phyloP scores from a whole-genome alignment of 2,888 invertebrate species.

The Hyposoter didymator region DNA sequence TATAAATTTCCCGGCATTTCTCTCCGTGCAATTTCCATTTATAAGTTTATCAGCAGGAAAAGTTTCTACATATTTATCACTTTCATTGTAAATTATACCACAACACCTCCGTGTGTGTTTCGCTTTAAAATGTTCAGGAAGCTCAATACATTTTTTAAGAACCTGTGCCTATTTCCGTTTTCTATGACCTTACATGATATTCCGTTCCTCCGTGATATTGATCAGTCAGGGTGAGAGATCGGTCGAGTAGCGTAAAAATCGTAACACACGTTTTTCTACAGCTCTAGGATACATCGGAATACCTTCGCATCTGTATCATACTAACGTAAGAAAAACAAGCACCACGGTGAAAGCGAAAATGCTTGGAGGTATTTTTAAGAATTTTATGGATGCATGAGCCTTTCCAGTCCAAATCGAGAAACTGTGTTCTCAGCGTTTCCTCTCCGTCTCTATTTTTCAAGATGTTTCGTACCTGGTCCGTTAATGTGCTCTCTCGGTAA shows the following conservation, averaged over 20 bases:
- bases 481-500: too few species aligned
- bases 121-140: slow-evolving; percentile 20
- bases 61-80: not conserved
- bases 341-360: slow-evolving; percentile 41
- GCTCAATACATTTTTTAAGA: slow-evolving; percentile 40
- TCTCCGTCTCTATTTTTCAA: too few species aligned
- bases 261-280: slow-evolving; percentile 39
- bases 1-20: too few species aligned
- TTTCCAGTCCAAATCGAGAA: slow-evolving; percentile 3
- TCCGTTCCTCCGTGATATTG: not conserved
- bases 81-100: not conserved
- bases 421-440: not conserved
- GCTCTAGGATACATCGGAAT: slow-evolving; percentile 22
- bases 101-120: not conserved
- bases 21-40: too few species aligned
- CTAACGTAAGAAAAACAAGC: slow-evolving; percentile 33
- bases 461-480: not conserved
- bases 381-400: slow-evolving; percentile 7
- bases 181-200: not conserved
- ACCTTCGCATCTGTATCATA: slow-evolving; percentile 53
- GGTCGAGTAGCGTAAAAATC: slow-evolving; percentile 39
- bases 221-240: slow-evolving; percentile 34
- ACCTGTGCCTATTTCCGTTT: slow-evolving; percentile 10
- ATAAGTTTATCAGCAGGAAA: too few species aligned
- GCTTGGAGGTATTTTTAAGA: slow-evolving; percentile 58